Percentiles rank a stretch among this genome's conserved stretches.
Evolutionary conservation across 1,140 invertebrate genomes (phyloP).

Genomic region (Nasonia vitripennis): DNA sequence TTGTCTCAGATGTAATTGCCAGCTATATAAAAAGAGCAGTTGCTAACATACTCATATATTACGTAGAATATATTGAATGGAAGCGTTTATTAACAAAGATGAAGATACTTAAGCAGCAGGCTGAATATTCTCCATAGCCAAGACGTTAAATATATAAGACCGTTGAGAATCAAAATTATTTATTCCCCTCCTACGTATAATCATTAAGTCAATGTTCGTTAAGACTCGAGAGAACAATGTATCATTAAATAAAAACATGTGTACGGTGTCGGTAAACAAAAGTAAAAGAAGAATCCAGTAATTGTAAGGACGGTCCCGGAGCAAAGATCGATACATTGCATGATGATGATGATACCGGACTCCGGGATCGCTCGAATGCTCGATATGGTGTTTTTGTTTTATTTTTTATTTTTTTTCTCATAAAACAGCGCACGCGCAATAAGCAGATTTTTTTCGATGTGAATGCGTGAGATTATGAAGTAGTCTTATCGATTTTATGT

Average conservation of each 20-base stretch:
- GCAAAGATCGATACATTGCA: background rate
- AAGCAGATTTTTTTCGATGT: slow-evolving; percentile 30
- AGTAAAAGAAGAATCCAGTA: slow-evolving; percentile 34
- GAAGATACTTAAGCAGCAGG: slow-evolving; percentile 30
- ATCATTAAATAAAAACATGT: slow-evolving; percentile 33
- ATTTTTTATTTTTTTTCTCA: slow-evolving; percentile 9
- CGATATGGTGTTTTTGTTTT: slow-evolving; percentile 4
- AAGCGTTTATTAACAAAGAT: slow-evolving; percentile 3
- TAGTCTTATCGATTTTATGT: slow-evolving; percentile 66
- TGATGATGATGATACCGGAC: background rate
- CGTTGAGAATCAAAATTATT: slow-evolving; percentile 53
- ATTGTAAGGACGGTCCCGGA: background rate
- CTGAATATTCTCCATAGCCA: slow-evolving; percentile 41
- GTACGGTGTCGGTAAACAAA: slow-evolving; percentile 48
- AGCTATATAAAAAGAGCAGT: background rate
- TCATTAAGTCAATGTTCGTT: slow-evolving; percentile 39
- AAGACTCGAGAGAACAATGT: slow-evolving; percentile 41
- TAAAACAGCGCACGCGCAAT: slow-evolving; percentile 11
- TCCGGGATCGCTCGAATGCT: slow-evolving; percentile 2
- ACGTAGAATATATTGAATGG: slow-evolving; percentile 22
- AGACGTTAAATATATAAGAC: slow-evolving; percentile 46
- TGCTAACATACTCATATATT: background rate
- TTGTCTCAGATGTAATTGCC: background rate
- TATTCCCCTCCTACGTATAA: slow-evolving; percentile 36
- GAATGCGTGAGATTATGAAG: slow-evolving; percentile 48